Base-by-base conservation (phyloP, 2,797 vertebrate genomes). In the Cyclopterus lumpus region DNA sequence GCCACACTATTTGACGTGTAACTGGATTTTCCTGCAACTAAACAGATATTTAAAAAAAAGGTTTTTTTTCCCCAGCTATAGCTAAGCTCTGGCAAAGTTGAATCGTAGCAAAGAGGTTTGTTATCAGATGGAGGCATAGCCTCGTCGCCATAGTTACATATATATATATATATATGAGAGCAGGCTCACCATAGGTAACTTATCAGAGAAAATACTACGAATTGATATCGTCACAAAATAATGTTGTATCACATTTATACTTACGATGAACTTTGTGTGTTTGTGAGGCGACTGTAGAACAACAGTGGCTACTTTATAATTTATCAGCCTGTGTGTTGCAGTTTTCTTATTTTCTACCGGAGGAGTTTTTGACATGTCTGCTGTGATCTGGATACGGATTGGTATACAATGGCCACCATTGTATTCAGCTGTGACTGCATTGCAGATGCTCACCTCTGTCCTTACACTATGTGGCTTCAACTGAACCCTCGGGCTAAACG, bases 351-450 rank as follows among this genome's bases (percentile, higher is more conserved):
- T 55, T 55, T 75, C 38, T 62, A 42, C 16, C 16, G 6, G 40
- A 30, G 11, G 30, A 75, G 58, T 75, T 61, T 68, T 68, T 46
- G 6, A 67, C 22, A 8, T 55, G 38, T 55, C 38, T n/a, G 49
- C 65, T 62, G 66, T 68, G 49, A 38, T 68, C 28, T 62, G 51
- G 18, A 40, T 40, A 40, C 60, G 65, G 12, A 64, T 76, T 40
- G 32, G 10, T 70, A 9, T 8, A 24, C 15, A 42, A 14, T 15
- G 20, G 40, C 18, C 20, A n/a, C 9, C 26, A 20, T 10, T 4
- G 4, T n/a, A 40, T 54, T 34, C 28, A 36, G 26, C 12, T 20
- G 16, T 42, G 51, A 51, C 49, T 54, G 49, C 22, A 58, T 9
- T 26, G n/a, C 40, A 65, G 54, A 15, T 53, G 58, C 34, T 61